Evolutionary conservation across 1,140 invertebrate genomes (phyloP).

Genomic region (Drosophila pseudoobscura): DNA sequence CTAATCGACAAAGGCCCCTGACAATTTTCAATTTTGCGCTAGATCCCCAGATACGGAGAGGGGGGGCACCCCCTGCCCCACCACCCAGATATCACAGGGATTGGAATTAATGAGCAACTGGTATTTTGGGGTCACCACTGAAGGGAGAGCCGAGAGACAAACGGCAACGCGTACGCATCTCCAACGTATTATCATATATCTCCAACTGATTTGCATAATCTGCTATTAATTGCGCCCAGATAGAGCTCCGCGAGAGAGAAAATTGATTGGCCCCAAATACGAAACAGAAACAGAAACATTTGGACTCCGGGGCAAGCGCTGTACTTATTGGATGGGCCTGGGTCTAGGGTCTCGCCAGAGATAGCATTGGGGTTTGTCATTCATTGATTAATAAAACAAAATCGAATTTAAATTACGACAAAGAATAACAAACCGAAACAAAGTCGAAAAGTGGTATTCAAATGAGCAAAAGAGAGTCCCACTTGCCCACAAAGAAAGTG

Average conservation of each 20-base stretch:
- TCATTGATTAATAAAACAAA: slow-evolving; percentile 59
- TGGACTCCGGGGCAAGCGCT: slow-evolving; percentile 51
- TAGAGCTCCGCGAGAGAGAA: slow-evolving; percentile 38
- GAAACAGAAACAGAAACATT: slow-evolving; percentile 64
- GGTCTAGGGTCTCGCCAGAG: too few species aligned
- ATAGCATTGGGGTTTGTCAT: slow-evolving; percentile 17
- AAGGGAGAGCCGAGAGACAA: slow-evolving; percentile 6
- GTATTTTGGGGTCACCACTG: slow-evolving; percentile 26
- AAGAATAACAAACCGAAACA: slow-evolving; percentile 10
- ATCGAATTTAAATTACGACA: slow-evolving; percentile 51
- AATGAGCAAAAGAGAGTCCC: slow-evolving; percentile 40
- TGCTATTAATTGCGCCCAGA: slow-evolving; percentile 76
- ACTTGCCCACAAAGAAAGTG: slow-evolving; percentile 31
- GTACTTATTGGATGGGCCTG: slow-evolving; percentile 6
- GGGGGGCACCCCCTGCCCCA: not conserved
- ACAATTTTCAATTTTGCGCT: slow-evolving; percentile 72
- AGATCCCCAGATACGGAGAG: slow-evolving; percentile 1
- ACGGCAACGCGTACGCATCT: slow-evolving; percentile 38
- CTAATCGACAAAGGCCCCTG: slow-evolving; percentile 64
- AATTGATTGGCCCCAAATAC: slow-evolving; percentile 53
- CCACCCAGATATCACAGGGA: not conserved
- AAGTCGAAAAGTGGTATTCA: slow-evolving; percentile 37
- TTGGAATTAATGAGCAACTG: slow-evolving; percentile 24
- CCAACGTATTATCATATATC: slow-evolving; percentile 41
- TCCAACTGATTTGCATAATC: slow-evolving; percentile 74